These are phyloP conservation scores for Drosophila prolongata DNA, from an alignment of 2,888 invertebrate genomes.

Conservation along the genomic window DNA sequence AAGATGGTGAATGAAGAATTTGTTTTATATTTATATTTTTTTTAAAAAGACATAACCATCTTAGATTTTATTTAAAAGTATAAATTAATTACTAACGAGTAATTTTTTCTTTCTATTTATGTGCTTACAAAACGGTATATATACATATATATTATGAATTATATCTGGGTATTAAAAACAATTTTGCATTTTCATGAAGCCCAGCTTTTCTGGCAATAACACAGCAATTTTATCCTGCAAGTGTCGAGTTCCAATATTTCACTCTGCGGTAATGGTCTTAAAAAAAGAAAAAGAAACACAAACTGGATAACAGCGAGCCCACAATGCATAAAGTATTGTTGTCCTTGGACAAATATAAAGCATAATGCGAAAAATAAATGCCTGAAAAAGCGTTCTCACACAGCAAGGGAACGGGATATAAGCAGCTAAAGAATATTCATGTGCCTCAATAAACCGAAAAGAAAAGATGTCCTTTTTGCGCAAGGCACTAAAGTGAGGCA, in stretches of 20 bases:
- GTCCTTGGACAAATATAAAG: constrained; percentile 59
- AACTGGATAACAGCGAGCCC: constrained; percentile 31
- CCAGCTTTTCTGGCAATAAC: background rate
- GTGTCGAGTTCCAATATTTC: constrained; percentile 17
- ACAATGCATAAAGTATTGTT: constrained; percentile 51
- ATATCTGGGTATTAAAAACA: background rate
- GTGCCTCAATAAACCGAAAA: constrained; percentile 74
- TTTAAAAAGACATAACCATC: too few species aligned
- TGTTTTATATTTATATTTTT: too few species aligned
- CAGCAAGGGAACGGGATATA: constrained; percentile 25
- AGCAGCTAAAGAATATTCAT: constrained; percentile 72
- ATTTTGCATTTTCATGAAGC: background rate
- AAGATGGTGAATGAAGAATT: too few species aligned
- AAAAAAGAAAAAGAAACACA: constrained; percentile 4
- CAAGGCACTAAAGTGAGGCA: constrained; percentile 55
- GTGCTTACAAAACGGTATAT: too few species aligned
- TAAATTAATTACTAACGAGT: too few species aligned
- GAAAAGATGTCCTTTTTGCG: constrained; percentile 64
- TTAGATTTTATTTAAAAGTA: too few species aligned
- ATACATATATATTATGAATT: background rate
- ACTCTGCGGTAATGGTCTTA: constrained; percentile 12
- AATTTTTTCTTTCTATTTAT: too few species aligned
- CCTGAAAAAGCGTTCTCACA: constrained; percentile 32
- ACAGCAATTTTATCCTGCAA: background rate
- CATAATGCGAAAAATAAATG: constrained; percentile 56